Conservation (phyloP, 2,797 vertebrate species). For the Zalophus californianus region DNA sequence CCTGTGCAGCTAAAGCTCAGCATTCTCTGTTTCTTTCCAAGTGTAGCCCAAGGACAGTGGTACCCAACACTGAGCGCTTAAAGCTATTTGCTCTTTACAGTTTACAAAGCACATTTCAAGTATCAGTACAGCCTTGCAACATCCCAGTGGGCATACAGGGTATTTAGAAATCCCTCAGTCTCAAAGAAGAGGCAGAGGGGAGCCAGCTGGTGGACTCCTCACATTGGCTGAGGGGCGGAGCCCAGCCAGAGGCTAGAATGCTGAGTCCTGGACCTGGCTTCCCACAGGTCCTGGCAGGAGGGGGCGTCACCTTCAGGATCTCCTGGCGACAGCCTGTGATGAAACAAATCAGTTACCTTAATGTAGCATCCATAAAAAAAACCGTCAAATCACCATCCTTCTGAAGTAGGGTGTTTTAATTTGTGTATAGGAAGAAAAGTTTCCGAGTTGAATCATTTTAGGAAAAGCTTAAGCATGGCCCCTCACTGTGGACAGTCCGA, state of each 20-base stretch:
- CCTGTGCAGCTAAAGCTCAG: not conserved
- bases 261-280: fast-evolving
- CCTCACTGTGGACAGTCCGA: fast-evolving
- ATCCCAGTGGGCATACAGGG: too few species aligned
- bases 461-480: not conserved
- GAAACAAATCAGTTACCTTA: not conserved
- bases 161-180: too few species aligned
- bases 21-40: not conserved
- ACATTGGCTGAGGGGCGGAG: fast-evolving
- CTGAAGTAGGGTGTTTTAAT: not conserved
- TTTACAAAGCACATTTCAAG: not conserved
- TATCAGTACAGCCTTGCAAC: fast-evolving
- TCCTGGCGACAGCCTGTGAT: not conserved
- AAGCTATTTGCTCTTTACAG: not conserved
- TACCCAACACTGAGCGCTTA: not conserved
- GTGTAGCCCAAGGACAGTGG: fast-evolving
- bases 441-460: not conserved
- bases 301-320: fast-evolving
- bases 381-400: not conserved
- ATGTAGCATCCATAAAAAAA: not conserved
- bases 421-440: not conserved
- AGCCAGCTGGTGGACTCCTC: not conserved
- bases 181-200: not conserved
- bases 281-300: fast-evolving
- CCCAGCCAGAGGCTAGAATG: fast-evolving